These are phyloP conservation scores for Nothobranchius kuhntae DNA, from an alignment of 2,113 vertebrate genomes.

Conservation along the genomic window DNA sequence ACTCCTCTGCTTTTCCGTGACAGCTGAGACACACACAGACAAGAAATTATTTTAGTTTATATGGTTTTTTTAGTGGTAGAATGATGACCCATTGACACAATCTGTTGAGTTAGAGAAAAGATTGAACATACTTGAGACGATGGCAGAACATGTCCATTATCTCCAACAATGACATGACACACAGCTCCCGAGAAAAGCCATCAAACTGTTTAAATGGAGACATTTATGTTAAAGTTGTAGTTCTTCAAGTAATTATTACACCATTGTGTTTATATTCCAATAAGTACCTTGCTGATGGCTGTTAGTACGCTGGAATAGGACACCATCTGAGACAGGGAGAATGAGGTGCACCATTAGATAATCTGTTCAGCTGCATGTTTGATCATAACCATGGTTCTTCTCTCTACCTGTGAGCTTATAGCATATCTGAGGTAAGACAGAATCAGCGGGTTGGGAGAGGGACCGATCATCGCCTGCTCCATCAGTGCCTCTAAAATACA, in stretches of 20 bases:
- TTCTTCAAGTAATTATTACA: not conserved
- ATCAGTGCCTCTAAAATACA: slow-evolving; percentile 88
- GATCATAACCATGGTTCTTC: not conserved
- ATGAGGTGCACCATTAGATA: not conserved
- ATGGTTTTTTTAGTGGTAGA: too few relatives aligned
- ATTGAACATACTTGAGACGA: slow-evolving; percentile 84
- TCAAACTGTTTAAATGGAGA: slow-evolving; percentile 84
- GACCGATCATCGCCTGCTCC: slow-evolving; percentile 97
- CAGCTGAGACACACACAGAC: slow-evolving; percentile 78
- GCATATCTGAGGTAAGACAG: slow-evolving; percentile 97
- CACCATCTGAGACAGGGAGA: slow-evolving; percentile 87
- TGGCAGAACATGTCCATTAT: slow-evolving; percentile 98
- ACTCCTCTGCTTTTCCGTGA: slow-evolving; percentile 95
- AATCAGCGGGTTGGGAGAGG: slow-evolving; percentile 94
- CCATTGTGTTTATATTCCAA: not conserved
- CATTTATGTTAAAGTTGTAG: not conserved
- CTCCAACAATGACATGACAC: slow-evolving; percentile 91
- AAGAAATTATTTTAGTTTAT: not conserved
- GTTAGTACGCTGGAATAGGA: slow-evolving; percentile 94
- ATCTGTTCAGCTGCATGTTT: not conserved
- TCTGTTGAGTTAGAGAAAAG: too few relatives aligned
- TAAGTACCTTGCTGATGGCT: slow-evolving; percentile 92
- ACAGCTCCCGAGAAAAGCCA: slow-evolving; percentile 94
- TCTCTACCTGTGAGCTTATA: slow-evolving; percentile 93
- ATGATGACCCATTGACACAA: too few relatives aligned